These are phyloP conservation scores for Redunca redunca DNA, from an alignment of 2,113 vertebrate species.

Conservation along the genomic window DNA sequence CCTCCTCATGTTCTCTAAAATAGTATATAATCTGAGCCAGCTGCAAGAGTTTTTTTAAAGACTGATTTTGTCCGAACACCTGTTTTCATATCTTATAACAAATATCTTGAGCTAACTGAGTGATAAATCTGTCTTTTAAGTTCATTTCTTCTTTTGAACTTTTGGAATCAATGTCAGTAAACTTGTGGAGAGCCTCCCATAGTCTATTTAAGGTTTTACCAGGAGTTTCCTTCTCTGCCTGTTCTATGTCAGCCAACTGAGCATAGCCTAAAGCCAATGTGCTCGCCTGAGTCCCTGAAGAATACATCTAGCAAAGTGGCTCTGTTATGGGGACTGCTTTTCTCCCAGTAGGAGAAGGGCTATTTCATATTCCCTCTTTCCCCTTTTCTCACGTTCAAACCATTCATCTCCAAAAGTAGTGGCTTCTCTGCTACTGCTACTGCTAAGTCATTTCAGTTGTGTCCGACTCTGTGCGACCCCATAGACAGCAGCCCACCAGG, in stretches of 20 bases:
- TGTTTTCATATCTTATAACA: neutral
- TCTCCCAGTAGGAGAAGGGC: neutral
- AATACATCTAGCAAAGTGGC: neutral
- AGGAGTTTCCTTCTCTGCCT: neutral
- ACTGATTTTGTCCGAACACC: neutral
- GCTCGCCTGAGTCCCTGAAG: neutral
- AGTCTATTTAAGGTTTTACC: neutral
- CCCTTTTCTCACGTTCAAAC: neutral
- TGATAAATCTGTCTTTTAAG: neutral
- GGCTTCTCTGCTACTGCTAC: neutral
- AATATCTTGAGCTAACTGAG: neutral
- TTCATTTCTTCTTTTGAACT: neutral
- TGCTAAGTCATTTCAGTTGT: no score
- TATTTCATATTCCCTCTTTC: neutral
- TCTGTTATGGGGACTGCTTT: neutral
- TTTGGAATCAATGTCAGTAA: neutral
- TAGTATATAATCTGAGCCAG: rapidly evolving
- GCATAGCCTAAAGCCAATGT: neutral
- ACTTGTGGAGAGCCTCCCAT: neutral
- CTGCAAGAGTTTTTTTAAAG: neutral
- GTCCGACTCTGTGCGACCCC: no score
- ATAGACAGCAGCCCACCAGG: no score
- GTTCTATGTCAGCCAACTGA: neutral
- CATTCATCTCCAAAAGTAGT: neutral
- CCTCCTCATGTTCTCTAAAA: neutral